A percentile compares a stretch with the other conserved stretches of the same genome.
phyloP scores from a whole-genome alignment of 2,113 vertebrate species.

The Alethe diademata region DNA sequence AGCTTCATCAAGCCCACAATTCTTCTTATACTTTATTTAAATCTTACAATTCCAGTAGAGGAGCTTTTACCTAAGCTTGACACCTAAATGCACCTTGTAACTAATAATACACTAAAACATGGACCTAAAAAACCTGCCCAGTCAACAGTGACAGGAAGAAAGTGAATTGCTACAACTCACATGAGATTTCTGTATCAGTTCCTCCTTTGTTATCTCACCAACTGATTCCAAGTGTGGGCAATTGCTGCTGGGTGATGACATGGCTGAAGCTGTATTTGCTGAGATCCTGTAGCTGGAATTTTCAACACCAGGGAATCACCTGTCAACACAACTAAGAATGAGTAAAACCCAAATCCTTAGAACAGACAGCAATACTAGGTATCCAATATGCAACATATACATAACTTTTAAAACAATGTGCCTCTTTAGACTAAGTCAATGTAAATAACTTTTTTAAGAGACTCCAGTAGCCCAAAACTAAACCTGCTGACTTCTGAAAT shows the following conservation, averaged over 20 bases:
- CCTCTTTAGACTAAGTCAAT: neutral
- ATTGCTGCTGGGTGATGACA: constrained; percentile 81
- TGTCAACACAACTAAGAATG: neutral
- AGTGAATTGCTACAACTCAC: constrained; percentile 76
- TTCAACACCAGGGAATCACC: constrained; percentile 33
- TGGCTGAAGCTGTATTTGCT: constrained; percentile 58
- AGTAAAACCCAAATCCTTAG: neutral
- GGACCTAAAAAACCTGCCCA: neutral
- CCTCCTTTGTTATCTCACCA: constrained; percentile 97
- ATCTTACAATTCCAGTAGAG: neutral
- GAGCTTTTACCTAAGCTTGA: neutral
- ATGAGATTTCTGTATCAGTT: constrained; percentile 95
- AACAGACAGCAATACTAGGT: neutral
- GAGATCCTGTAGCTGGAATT: neutral
- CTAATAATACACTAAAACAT: neutral
- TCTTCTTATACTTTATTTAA: neutral
- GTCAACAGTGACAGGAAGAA: neutral
- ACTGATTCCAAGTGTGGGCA: constrained; percentile 95
- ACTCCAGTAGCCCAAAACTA: neutral
- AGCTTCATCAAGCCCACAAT: neutral
- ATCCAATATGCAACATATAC: neutral
- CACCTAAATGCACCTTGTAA: neutral
- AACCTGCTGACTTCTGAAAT: neutral
- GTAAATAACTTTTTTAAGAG: neutral
- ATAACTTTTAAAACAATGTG: neutral